phyloP scores from a whole-genome alignment of 2,113 vertebrate species.

The Agelaius tricolor region DNA sequence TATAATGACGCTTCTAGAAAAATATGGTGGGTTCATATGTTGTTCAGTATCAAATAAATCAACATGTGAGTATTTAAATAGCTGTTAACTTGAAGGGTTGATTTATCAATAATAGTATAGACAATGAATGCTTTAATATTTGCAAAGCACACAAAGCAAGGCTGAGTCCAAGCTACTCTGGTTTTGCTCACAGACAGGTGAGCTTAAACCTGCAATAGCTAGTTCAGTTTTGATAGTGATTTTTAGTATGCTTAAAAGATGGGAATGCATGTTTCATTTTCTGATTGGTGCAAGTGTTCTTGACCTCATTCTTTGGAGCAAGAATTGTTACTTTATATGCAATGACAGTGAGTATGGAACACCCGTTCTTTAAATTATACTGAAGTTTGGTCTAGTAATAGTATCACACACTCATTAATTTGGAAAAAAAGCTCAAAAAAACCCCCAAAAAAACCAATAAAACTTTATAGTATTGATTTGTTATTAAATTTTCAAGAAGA shows the following conservation, averaged over 20 bases:
- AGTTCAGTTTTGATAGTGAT: not conserved
- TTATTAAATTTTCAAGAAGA: not conserved
- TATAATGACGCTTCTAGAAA: not conserved
- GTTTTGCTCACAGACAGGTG: not conserved
- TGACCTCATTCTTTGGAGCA: not conserved
- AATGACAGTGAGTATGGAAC: not conserved
- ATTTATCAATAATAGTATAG: not conserved
- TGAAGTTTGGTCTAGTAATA: not conserved
- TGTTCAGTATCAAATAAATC: not conserved
- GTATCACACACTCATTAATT: not conserved
- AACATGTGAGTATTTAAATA: not conserved
- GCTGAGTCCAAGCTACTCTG: not conserved
- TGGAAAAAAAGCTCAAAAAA: not conserved
- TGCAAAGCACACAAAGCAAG: not conserved
- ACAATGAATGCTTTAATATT: not conserved
- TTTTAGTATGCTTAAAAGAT: not conserved
- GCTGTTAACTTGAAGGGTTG: not conserved
- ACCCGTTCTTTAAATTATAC: not conserved
- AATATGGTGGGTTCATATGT: not conserved
- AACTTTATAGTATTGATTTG: not conserved
- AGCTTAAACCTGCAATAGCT: not conserved
- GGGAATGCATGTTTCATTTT: not conserved
- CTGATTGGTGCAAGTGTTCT: not conserved
- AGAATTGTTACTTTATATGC: not conserved
- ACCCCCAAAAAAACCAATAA: not conserved